A percentile compares a stretch with the other conserved stretches of the same genome.
Evolutionary conservation across 2,113 vertebrate genomes (phyloP).

Genomic region (Myocastor coypus): DNA sequence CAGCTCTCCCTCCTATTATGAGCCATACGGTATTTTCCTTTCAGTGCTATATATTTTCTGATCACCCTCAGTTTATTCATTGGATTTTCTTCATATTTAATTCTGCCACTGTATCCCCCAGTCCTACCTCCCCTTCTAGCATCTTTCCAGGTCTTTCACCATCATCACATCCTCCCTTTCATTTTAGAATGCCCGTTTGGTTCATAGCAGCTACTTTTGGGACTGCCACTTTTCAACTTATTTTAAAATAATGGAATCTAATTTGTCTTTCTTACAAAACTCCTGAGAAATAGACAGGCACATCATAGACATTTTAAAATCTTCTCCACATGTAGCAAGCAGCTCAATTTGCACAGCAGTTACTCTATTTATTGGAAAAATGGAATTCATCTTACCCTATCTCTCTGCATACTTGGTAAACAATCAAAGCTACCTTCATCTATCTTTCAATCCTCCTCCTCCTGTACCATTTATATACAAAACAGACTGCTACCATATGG

Average conservation of each 20-base stretch:
- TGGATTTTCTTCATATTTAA: neutral
- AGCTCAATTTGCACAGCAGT: slow-evolving; percentile 8
- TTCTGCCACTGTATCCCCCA: neutral
- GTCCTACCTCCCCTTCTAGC: neutral
- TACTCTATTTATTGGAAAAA: slow-evolving; percentile 56
- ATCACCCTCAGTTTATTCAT: neutral
- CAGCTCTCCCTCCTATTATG: neutral
- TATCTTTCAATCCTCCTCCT: slow-evolving; percentile 60
- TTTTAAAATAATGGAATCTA: slow-evolving; percentile 34
- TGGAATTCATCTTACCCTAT: slow-evolving; percentile 60
- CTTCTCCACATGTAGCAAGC: neutral
- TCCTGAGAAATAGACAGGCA: slow-evolving; percentile 11
- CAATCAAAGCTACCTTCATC: slow-evolving; percentile 72
- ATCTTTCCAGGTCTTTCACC: neutral
- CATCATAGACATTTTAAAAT: neutral
- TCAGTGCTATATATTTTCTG: neutral
- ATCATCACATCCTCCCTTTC: neutral
- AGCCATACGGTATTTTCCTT: neutral
- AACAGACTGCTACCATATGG: slow-evolving; percentile 81
- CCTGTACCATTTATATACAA: slow-evolving; percentile 76
- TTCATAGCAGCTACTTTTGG: neutral
- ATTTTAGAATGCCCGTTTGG: neutral
- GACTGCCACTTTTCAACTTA: neutral
- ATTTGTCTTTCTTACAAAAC: slow-evolving; percentile 31
- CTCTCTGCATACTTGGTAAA: slow-evolving; percentile 72